Base-by-base conservation (phyloP, 2,888 invertebrate species). In the Adela reaumurella region DNA sequence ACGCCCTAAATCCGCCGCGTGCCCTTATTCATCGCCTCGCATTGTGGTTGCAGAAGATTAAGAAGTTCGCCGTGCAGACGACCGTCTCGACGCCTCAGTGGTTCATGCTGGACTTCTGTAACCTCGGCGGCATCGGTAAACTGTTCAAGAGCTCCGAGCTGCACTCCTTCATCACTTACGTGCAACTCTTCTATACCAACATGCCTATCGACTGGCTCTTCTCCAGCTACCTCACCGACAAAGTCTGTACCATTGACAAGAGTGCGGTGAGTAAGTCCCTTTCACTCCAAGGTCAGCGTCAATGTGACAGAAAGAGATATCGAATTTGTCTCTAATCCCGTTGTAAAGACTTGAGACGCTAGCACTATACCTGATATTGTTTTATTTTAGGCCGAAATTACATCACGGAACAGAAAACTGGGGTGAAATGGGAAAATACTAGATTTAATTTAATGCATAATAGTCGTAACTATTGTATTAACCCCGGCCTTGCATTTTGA, bases 181-280 rank as follows among this genome's bases (percentile, higher is more conserved):
- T 97, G 59, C 87, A 97, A 64, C 89, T 97, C 85, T 97, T 98
- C 67, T 93, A 94, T 71, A 89, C 88, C 62, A 94, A 97, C 62
- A 95, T 97, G 74, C 97, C 98, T 0, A 95, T 97, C 1, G 97
- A 98, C 65, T 98, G 97, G 97, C 80, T 98, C 5, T 73, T 97
- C 11, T 94, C 95, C 59, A 89, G 94, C 64, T 86, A 95, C 54
- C 83, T 97, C 48, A 87, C 89, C 50, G 93, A 94, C 3, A 92
- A 91, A 69, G 89, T 90, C n/a, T 98, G 97, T 72, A 88, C 87
- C 1, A 83, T 89, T 54, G 88, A 90, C 55, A 90, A 88, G 62
- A 84, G 84, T 59, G 70, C 77, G 52, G 90, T 90, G 67, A 85
- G 86, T 81, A n/a, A n/a, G n/a, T n/a, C n/a, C n/a, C n/a, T n/a